Conservation (phyloP, 2,113 vertebrate species). For the Azemiops feae region DNA sequence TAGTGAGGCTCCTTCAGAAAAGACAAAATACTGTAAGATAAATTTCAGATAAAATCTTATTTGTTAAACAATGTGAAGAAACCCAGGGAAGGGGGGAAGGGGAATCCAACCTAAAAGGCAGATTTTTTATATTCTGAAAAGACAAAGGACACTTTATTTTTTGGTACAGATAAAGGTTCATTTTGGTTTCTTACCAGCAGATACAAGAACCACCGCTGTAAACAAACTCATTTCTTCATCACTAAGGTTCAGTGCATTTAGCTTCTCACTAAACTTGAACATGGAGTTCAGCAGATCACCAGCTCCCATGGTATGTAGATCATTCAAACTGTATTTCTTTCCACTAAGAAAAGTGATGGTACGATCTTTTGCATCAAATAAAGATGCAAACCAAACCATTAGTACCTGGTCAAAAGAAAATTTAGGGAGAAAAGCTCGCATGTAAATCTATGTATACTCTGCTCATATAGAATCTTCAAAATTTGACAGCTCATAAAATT, state of each 20-base stretch:
- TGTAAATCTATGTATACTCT: neutral
- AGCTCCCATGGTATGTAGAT: constrained; percentile 86
- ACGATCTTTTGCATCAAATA: constrained; percentile 89
- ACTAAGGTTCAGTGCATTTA: constrained; percentile 85
- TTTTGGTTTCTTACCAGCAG: constrained; percentile 84
- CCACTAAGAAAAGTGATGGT: constrained; percentile 95
- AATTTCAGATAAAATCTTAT: too few relatives aligned
- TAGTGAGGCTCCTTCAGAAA: too few relatives aligned
- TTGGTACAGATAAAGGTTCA: neutral
- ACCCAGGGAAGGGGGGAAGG: too few relatives aligned
- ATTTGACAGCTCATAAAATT: neutral
- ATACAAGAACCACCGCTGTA: constrained; percentile 94
- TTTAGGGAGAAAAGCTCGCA: neutral
- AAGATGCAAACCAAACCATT: constrained; percentile 93
- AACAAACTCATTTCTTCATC: constrained; percentile 95
- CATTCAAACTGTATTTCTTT: constrained; percentile 87
- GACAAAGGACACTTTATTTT: neutral
- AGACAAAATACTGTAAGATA: too few relatives aligned
- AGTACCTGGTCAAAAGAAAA: constrained; percentile 79
- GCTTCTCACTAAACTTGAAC: constrained; percentile 98
- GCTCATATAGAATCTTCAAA: neutral
- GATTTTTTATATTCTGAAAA: neutral
- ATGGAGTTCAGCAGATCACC: constrained; percentile 94
- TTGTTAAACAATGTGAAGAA: too few relatives aligned
- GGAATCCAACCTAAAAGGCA: neutral